Evolutionary conservation across 1,140 invertebrate genomes (phyloP).

Genomic region (Oscheius sp.): DNA sequence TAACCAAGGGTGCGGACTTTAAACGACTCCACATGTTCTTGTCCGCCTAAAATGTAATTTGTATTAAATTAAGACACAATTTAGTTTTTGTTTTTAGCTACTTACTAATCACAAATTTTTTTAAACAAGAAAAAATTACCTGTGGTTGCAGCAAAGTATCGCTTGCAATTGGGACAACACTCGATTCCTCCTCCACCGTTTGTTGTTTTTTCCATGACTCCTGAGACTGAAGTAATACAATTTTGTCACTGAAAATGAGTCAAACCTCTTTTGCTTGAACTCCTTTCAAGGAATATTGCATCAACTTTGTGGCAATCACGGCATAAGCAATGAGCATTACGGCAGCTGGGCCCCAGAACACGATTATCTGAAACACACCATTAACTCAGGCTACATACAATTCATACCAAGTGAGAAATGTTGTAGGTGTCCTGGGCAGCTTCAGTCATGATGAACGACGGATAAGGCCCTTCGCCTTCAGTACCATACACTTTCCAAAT

Average conservation of each 20-base stretch:
- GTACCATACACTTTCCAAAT: constrained; percentile 10
- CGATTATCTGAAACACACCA: too few relatives aligned
- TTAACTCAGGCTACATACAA: too few relatives aligned
- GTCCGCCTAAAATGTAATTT: neutral
- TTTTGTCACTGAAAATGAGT: too few relatives aligned
- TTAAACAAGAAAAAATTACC: too few relatives aligned
- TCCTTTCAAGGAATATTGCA: constrained; percentile 41
- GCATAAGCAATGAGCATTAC: constrained; percentile 49
- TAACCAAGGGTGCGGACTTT: neutral
- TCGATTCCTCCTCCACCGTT: too few relatives aligned
- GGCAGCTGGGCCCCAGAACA: constrained; percentile 58
- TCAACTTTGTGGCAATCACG: constrained; percentile 47
- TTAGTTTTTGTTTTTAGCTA: too few relatives aligned
- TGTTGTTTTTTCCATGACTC: too few relatives aligned
- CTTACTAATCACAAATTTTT: too few relatives aligned
- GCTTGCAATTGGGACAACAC: too few relatives aligned
- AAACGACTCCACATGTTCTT: neutral
- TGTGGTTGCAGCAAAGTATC: too few relatives aligned
- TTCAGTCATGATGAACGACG: neutral
- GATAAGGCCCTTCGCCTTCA: neutral
- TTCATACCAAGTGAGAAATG: too few relatives aligned
- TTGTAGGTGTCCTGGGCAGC: constrained; percentile 33
- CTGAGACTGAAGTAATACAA: too few relatives aligned
- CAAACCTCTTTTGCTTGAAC: neutral
- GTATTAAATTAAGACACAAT: neutral